These are phyloP conservation scores for Epinephelus cyanopodus DNA, from an alignment of 2,113 vertebrate species.

Conservation along the genomic window DNA sequence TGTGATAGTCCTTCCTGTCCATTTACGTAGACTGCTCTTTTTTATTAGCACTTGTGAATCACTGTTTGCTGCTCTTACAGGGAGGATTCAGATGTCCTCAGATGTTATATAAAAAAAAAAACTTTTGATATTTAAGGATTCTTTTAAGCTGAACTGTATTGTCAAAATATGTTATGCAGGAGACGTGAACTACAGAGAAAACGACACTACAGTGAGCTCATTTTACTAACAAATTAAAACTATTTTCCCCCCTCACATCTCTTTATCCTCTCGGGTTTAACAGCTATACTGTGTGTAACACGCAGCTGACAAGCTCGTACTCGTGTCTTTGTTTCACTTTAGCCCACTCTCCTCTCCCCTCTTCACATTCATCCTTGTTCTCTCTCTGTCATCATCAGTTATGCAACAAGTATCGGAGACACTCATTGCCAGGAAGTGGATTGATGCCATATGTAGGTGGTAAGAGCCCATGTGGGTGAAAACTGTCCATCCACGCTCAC, in stretches of 20 bases:
- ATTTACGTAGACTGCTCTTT: not conserved
- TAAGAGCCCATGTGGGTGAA: constrained; percentile 66
- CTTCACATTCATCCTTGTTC: constrained; percentile 45
- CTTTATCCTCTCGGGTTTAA: constrained; percentile 4
- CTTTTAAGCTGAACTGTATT: not conserved
- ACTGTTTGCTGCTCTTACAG: not conserved
- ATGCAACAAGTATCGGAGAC: constrained; percentile 70
- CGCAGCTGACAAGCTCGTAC: constrained; percentile 20
- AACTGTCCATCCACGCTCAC: constrained; percentile 59
- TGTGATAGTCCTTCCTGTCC: not conserved
- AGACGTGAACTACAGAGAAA: not conserved
- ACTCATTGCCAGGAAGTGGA: constrained; percentile 64
- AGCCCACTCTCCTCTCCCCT: constrained; percentile 57
- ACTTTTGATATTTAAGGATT: not conserved
- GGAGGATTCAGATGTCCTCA: not conserved
- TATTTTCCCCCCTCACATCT: not conserved
- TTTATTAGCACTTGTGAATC: not conserved
- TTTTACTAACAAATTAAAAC: not conserved
- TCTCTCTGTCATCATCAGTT: constrained; percentile 64
- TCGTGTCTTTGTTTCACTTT: constrained; percentile 44
- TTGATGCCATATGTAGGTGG: constrained; percentile 66
- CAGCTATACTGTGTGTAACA: constrained; percentile 19
- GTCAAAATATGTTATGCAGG: not conserved
- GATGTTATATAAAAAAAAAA: not conserved
- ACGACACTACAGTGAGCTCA: not conserved